These are phyloP conservation scores for Nasonia giraulti DNA, from an alignment of 1,140 invertebrate species.

Conservation along the genomic window DNA sequence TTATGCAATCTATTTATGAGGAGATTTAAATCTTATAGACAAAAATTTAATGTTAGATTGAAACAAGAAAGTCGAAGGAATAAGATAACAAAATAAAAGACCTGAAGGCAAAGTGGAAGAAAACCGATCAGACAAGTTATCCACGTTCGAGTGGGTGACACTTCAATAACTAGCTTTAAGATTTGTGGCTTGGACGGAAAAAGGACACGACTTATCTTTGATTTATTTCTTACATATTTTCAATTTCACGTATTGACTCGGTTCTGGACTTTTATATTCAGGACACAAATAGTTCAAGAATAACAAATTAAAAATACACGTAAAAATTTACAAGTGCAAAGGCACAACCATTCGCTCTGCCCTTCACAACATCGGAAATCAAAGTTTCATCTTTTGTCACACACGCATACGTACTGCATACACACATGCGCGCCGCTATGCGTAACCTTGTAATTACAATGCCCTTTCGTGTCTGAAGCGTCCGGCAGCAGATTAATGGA, in stretches of 20 bases:
- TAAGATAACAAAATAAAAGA: slow-evolving; percentile 57
- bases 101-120: slow-evolving; percentile 57
- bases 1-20: too few species aligned
- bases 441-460: slow-evolving; percentile 48
- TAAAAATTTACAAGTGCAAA: too few species aligned
- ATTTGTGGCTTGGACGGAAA: slow-evolving; percentile 63
- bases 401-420: background rate
- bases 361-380: too few species aligned
- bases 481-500: background rate
- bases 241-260: slow-evolving; percentile 10
- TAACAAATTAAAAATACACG: background rate
- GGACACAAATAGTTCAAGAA: background rate
- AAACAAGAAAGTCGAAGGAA: slow-evolving; percentile 44
- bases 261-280: background rate
- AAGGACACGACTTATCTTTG: slow-evolving; percentile 63
- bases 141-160: slow-evolving; percentile 64
- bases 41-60: background rate
- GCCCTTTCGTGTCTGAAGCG: background rate
- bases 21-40: too few species aligned
- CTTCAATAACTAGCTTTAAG: slow-evolving; percentile 65
- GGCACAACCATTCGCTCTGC: too few species aligned
- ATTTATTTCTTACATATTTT: slow-evolving; percentile 59
- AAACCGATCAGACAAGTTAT: slow-evolving; percentile 60
- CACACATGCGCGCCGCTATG: too few species aligned
- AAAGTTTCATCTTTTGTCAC: background rate